A percentile compares a stretch with the other conserved stretches of the same genome.
Evolutionary conservation across 2,888 invertebrate species (phyloP).

Genomic region (Pachymerium ferrugineum): DNA sequence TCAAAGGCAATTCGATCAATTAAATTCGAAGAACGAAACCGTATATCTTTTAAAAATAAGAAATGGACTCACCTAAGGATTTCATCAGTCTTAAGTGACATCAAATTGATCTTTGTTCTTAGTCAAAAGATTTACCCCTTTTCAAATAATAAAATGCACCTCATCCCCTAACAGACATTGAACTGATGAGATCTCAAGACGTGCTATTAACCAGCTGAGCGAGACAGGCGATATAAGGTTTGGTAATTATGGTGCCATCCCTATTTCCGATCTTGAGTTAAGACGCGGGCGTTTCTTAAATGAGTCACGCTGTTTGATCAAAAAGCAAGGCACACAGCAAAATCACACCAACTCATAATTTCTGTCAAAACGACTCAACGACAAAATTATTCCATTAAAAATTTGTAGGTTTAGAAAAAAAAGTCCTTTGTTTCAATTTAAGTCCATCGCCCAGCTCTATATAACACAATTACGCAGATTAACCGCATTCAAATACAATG

Average conservation of each 20-base stretch:
- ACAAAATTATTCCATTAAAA: neutral
- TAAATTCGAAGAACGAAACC: no score
- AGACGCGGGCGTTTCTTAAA: neutral
- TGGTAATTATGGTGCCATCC: neutral
- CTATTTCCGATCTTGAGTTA: neutral
- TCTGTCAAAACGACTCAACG: neutral
- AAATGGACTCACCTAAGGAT: no score
- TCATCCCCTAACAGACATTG: no score
- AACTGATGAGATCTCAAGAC: no score
- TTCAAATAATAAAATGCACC: no score
- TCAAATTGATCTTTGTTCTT: no score
- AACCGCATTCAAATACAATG: neutral
- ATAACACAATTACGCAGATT: neutral
- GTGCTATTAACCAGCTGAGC: no score
- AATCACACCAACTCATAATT: neutral
- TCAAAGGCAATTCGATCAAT: no score
- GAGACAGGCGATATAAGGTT: no score
- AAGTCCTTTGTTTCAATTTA: conserved; percentile 4
- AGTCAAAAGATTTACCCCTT: no score
- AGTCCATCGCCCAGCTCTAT: neutral
- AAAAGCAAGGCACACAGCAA: neutral
- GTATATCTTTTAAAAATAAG: no score
- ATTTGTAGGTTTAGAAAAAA: neutral
- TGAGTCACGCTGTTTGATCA: neutral
- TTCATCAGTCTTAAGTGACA: no score